phyloP scores from a whole-genome alignment of 2,113 vertebrate genomes.

The Oryzias melastigma region DNA sequence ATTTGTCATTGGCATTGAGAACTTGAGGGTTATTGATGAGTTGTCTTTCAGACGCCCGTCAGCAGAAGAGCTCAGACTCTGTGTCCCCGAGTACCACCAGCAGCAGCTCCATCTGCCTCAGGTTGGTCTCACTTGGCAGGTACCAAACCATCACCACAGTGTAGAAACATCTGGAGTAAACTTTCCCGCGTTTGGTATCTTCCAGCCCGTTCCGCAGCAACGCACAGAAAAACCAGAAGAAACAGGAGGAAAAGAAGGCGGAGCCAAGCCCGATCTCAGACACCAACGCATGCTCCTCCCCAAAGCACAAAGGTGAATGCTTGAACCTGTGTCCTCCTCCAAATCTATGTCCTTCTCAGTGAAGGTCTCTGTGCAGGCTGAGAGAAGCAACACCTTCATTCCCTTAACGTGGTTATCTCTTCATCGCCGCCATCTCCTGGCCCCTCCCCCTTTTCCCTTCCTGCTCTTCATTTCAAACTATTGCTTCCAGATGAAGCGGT shows the following conservation, averaged over 20 bases:
- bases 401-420: conserved; percentile 2
- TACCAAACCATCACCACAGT: rapidly evolving
- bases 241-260: conserved; percentile 84
- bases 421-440: conserved; percentile 36
- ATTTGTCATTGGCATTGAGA: neutral
- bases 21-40: neutral
- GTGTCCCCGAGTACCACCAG: conserved; percentile 68
- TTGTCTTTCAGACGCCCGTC: conserved; percentile 84
- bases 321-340: neutral
- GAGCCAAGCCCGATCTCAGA: conserved; percentile 63
- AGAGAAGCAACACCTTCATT: neutral
- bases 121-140: conserved; percentile 62
- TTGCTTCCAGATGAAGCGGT: conserved; percentile 80
- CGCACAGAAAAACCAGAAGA: conserved; percentile 79
- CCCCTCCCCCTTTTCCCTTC: neutral
- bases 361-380: neutral
- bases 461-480: conserved; percentile 60
- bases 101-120: conserved; percentile 73
- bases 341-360: neutral
- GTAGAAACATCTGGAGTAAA: too few relatives aligned
- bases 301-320: conserved; percentile 72
- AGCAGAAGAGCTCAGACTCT: conserved; percentile 85
- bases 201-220: conserved; percentile 83
- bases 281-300: conserved; percentile 44
- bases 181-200: neutral